A percentile compares a stretch with the other conserved stretches of the same genome.
Evolutionary conservation across 2,113 vertebrate genomes (phyloP).

Genomic region (Hyaena hyaena): DNA sequence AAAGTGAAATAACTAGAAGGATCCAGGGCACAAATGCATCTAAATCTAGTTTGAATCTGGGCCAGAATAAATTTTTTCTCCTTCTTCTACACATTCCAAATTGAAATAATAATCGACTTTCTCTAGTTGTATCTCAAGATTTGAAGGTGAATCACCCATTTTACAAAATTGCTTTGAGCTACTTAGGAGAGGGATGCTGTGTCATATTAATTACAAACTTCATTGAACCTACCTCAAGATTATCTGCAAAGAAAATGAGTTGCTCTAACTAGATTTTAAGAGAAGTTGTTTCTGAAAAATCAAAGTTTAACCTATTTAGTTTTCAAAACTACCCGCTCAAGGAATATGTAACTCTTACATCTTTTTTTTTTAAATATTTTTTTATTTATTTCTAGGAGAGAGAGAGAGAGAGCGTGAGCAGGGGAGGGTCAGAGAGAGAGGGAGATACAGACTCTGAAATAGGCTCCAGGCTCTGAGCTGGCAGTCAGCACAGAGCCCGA

Average conservation of each 20-base stretch:
- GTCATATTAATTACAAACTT: not conserved
- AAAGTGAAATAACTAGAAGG: not conserved
- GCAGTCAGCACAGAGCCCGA: too few species aligned
- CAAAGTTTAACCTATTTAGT: not conserved
- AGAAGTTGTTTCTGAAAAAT: not conserved
- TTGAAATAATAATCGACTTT: not conserved
- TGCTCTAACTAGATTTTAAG: conserved; percentile 1
- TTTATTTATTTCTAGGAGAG: too few species aligned
- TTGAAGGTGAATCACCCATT: not conserved
- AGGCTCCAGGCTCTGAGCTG: too few species aligned
- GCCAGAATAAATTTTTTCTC: not conserved
- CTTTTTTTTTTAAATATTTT: not conserved
- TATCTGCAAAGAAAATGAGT: conserved; percentile 18
- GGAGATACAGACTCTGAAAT: too few species aligned
- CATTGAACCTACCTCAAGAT: not conserved
- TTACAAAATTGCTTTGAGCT: not conserved
- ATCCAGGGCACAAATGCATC: not conserved
- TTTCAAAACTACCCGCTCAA: conserved; percentile 9
- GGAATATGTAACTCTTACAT: not conserved
- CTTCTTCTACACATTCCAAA: not conserved
- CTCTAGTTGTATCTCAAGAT: not conserved
- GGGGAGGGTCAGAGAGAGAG: too few species aligned
- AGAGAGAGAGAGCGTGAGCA: too few species aligned
- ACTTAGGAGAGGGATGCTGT: not conserved
- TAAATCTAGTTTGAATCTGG: not conserved